Base-by-base conservation (phyloP, 2,888 invertebrate genomes). In the Subacronicta megacephala region DNA sequence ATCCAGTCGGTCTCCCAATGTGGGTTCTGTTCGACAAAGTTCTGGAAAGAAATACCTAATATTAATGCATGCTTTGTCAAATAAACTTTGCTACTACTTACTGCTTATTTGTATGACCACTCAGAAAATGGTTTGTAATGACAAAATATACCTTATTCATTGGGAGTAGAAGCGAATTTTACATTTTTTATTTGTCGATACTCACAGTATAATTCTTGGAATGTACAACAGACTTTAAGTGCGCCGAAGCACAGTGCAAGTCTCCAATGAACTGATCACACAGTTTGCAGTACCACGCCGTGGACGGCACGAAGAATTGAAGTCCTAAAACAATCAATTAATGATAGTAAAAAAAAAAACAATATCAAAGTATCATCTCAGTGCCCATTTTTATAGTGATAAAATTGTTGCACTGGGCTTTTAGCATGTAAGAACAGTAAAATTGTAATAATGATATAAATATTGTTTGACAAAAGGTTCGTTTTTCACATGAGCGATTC, bases 241-340 rank as follows among this genome's bases (percentile, higher is more conserved):
- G 98, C 1, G 97, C 95, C 9, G 97, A 97, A 0, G 98, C 98
- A 85, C 98, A 98, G 87, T 98, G 97, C 62, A 97, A 94, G 85
- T 98, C 98, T 0, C 98, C 98, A 80, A 98, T 97, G 96, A 98
- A 98, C 76, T 96, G 95, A 83, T 97, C 96, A 81, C 98, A 98
- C 63, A 98, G 94, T 85, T 97, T 97, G 93, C 98, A 98, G 91
- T 97, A 98, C 98, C 98, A 98, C 26, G 98, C 97, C 6, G 97
- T 97, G 0, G 98, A 96, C 2, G 98, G 97, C 74, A 97, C 96
- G 92, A 98, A 97, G 94, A 98, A 98, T 85, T 98, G 97, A 62
- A 98, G 94, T 33, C 98, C 98, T 97, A 26, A 26, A n/a, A 87
- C 13, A 7, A 23, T 3, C 1, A 40, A 2, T 18, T 18, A 18